phyloP scores from a whole-genome alignment of 1,140 invertebrate genomes.

The Drosophila suzukii region DNA sequence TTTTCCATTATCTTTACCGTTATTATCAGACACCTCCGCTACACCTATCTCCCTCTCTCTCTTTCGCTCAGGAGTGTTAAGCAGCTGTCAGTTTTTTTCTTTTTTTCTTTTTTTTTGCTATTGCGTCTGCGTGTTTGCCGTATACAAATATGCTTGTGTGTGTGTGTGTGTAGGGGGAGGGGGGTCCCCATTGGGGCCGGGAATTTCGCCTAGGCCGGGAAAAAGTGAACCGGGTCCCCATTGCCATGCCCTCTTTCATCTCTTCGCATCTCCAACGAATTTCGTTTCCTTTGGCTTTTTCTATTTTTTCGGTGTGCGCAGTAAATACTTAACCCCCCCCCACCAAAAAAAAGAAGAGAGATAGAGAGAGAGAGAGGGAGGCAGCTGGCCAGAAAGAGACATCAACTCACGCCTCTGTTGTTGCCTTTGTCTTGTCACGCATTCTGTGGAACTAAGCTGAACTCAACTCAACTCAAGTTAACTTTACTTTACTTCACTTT shows the following conservation, averaged over 20 bases:
- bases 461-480: conserved; percentile 23
- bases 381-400: conserved; percentile 30
- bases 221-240: conserved; percentile 39
- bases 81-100: conserved; percentile 40
- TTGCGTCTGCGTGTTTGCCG: conserved; percentile 43
- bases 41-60: conserved; percentile 16
- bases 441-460: conserved; percentile 43
- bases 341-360: background rate
- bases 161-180: background rate
- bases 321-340: conserved; percentile 52
- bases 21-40: conserved; percentile 48
- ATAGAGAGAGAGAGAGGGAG: background rate
- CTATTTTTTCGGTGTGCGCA: conserved; percentile 60
- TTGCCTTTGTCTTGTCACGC: conserved; percentile 67
- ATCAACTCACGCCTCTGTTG: conserved; percentile 50
- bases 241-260: conserved; percentile 40
- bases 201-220: conserved; percentile 36
- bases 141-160: conserved; percentile 12
- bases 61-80: conserved; percentile 32
- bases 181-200: conserved; percentile 29
- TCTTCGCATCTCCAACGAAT: conserved; percentile 51
- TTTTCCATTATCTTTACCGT: conserved; percentile 53
- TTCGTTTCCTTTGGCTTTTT: conserved; percentile 44
- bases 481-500: conserved; percentile 15
- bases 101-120: conserved; percentile 19